phyloP scores from a whole-genome alignment of 2,797 vertebrate genomes.

The Agapornis canus region DNA sequence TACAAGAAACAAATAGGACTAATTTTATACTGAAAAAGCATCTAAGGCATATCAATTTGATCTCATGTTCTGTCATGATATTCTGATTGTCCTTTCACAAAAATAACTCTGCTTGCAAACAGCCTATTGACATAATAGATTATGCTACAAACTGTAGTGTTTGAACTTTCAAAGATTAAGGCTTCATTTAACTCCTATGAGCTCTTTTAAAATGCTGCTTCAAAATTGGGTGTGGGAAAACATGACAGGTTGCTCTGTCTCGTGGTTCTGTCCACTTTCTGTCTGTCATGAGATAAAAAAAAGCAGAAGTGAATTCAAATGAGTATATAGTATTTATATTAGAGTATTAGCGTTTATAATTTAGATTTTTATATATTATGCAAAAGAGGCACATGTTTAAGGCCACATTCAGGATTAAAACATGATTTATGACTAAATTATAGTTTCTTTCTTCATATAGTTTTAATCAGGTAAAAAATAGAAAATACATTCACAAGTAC shows the following conservation, averaged over 20 bases:
- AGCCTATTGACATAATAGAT: neutral
- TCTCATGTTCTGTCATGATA: neutral
- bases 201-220: neutral
- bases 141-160: neutral
- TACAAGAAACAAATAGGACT: neutral
- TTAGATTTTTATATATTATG: neutral
- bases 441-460: neutral
- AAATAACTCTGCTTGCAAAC: neutral
- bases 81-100: neutral
- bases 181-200: neutral
- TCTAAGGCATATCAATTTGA: neutral
- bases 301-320: neutral
- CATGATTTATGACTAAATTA: neutral
- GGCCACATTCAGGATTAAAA: neutral
- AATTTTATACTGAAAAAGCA: neutral
- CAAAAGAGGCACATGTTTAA: neutral
- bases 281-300: neutral
- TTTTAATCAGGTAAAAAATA: neutral
- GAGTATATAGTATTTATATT: neutral
- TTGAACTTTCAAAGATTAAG: neutral
- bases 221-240: neutral
- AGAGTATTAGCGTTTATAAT: neutral
- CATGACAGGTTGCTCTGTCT: neutral
- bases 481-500: neutral
- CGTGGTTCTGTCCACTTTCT: neutral